Evolutionary conservation across 2,113 vertebrate species (phyloP).

Genomic region (Labrus mixtus): DNA sequence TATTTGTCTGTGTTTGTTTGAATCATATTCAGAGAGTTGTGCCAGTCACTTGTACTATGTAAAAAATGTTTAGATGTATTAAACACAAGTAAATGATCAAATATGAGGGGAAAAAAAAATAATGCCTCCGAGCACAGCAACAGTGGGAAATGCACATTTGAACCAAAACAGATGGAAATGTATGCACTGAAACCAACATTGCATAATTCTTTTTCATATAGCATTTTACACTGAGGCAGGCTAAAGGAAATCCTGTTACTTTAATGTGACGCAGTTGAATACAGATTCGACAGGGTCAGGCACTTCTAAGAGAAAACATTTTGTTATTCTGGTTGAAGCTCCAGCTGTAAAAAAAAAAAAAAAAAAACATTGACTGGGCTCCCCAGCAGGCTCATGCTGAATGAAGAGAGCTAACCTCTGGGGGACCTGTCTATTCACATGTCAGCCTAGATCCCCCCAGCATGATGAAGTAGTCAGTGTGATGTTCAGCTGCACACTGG

Average conservation of each 20-base stretch:
- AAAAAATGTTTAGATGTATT: background rate
- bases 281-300: background rate
- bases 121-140: background rate
- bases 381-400: conserved; percentile 31
- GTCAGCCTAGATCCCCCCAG: conserved; percentile 65
- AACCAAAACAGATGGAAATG: background rate
- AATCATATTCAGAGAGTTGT: conserved; percentile 20
- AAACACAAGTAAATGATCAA: background rate
- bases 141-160: background rate
- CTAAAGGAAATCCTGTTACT: conserved; percentile 4
- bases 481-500: conserved; percentile 64
- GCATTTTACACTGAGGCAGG: background rate
- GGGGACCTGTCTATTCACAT: conserved; percentile 64
- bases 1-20: conserved; percentile 13
- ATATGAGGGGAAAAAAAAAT: conserved; percentile 7
- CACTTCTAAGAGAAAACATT: conserved; percentile 17
- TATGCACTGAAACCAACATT: conserved; percentile 1
- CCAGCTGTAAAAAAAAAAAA: conserved; percentile 5
- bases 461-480: conserved; percentile 71
- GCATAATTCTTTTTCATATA: background rate
- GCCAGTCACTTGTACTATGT: background rate
- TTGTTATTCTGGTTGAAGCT: conserved; percentile 3
- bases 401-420: conserved; percentile 46
- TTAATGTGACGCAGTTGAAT: conserved; percentile 2
- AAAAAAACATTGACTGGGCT: conserved; percentile 6